phyloP scores from a whole-genome alignment of 2,797 vertebrate genomes.

The Clarias pachynema region DNA sequence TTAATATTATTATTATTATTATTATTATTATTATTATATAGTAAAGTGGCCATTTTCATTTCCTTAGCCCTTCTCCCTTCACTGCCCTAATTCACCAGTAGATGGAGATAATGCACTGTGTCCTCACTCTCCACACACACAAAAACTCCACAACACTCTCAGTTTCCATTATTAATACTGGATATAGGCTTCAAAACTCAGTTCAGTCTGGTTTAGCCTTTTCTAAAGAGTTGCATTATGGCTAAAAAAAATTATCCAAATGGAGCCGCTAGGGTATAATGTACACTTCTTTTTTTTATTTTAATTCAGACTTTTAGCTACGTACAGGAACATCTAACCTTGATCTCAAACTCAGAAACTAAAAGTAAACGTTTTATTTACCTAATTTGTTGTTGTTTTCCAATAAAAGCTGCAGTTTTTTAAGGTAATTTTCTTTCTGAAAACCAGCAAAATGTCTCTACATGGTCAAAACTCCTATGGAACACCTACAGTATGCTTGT shows the following conservation, averaged over 20 bases:
- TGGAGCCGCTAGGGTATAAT: not conserved
- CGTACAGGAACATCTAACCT: not conserved
- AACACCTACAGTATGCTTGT: not conserved
- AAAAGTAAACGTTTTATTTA: not conserved
- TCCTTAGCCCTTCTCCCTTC: not conserved
- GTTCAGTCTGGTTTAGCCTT: conserved; percentile 10
- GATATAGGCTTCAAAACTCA: not conserved
- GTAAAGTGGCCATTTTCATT: not conserved
- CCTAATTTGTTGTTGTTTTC: not conserved
- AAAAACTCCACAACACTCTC: conserved; percentile 47
- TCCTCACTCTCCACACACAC: conserved; percentile 11
- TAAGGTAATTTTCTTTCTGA: not conserved
- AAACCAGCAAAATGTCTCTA: not conserved
- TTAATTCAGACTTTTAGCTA: conserved; percentile 34
- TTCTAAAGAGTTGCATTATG: not conserved
- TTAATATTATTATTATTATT: too few relatives aligned
- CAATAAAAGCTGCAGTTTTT: not conserved
- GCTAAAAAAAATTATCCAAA: not conserved
- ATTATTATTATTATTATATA: too few relatives aligned
- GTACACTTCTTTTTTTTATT: not conserved
- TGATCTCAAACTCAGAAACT: not conserved
- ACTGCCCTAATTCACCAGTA: conserved; percentile 50
- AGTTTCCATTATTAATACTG: not conserved
- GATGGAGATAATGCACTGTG: conserved; percentile 54
- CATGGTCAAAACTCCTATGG: not conserved